phyloP scores from a whole-genome alignment of 2,113 vertebrate species.

The Chlamydotis undulata region DNA sequence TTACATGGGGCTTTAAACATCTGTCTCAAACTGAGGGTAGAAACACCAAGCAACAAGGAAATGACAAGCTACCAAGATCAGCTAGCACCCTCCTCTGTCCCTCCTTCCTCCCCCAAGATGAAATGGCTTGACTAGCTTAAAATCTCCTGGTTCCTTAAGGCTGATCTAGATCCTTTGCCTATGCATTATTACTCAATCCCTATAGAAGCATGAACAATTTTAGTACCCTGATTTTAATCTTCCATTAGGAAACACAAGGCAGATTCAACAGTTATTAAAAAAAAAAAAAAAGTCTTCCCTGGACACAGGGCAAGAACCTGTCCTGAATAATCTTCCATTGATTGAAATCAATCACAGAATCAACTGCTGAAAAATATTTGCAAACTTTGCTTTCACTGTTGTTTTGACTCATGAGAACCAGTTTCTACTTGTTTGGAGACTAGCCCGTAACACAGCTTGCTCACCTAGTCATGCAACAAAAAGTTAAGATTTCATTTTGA shows the following conservation, averaged over 20 bases:
- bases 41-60: not conserved
- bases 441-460: not conserved
- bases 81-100: not conserved
- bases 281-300: not conserved
- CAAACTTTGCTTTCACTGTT: not conserved
- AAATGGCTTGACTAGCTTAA: not conserved
- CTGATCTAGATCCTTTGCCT: not conserved
- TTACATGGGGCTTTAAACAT: not conserved
- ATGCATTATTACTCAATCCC: not conserved
- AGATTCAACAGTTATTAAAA: not conserved
- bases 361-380: not conserved
- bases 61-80: not conserved
- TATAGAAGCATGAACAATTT: not conserved
- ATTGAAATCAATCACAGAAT: not conserved
- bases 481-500: not conserved
- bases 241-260: not conserved
- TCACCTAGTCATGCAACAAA: not conserved
- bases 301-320: not conserved
- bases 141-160: not conserved
- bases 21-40: not conserved
- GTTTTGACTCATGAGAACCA: conserved; percentile 14
- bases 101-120: accelerated
- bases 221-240: not conserved
- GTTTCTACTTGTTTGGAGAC: not conserved
- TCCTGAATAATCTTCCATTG: not conserved